Evolutionary conservation across 2,113 vertebrate species (phyloP), one percentile per base, ranked within the genome.

Genomic region (Sceloporus undulatus): DNA sequence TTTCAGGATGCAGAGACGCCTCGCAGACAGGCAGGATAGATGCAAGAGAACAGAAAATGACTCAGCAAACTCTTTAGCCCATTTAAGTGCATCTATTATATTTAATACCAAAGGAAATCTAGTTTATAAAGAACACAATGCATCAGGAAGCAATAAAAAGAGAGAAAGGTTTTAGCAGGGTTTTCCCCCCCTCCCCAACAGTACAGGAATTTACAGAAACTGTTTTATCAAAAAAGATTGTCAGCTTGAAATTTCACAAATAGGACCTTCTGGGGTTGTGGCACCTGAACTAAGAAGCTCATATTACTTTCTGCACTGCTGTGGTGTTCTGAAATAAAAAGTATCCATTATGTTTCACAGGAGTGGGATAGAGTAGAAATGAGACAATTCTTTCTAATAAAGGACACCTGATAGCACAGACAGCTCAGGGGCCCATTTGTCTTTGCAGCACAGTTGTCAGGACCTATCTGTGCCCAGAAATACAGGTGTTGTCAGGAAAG

Each of bases 1-100:
- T 91, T 86, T 82, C 85, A 90, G 79, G 81, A 85, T 88, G 79
- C 86, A 91, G 91, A 86, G 77, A 13, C 74, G 70, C n/a, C 0
- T 85, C 29, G 87, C 85, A 5, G 3, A 27, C 52, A 65, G 59
- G 74, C 66, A 4, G 9, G 86, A 66, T 76, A 65, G 73, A 82
- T 76, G 71, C 7, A 65, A 29, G 73, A 54, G 29, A 52, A 19
- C 29, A 52, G 40, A 11, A 83, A 70, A 75, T 82, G 79, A 87
- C 79, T 82, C 78, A 88, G 79, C 79, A 68, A 59, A 34, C n/a
- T 75, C 78, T 68, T 82, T 80, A 21, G 62, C 25, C 34, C 71
- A 11, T 79, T 78, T 42, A 48, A 56, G 80, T 19, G 5, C 38
- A 85, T 5, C 81, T 29, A 56, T 89, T 93, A 71, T 89, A 65